phyloP scores from a whole-genome alignment of 2,113 vertebrate genomes.

The Xenopus borealis region DNA sequence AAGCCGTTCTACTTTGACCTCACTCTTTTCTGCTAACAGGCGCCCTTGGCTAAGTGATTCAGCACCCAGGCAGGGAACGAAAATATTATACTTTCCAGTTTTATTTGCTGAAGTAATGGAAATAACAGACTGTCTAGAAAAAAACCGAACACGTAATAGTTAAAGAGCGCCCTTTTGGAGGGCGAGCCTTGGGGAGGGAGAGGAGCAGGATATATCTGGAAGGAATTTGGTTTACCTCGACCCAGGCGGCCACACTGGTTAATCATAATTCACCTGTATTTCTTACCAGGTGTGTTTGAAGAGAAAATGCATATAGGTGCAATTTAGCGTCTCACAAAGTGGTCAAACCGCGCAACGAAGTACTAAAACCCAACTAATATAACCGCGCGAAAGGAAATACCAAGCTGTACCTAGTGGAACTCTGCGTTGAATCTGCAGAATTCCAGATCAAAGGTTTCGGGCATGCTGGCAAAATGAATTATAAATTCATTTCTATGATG shows the following conservation, averaged over 20 bases:
- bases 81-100: not conserved
- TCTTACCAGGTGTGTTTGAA: not conserved
- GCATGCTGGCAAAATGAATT: too few relatives aligned
- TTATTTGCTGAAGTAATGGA: not conserved
- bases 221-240: constrained; percentile 17
- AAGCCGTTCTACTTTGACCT: constrained; percentile 23
- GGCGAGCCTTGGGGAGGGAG: not conserved
- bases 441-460: too few relatives aligned
- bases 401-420: too few relatives aligned
- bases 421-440: too few relatives aligned
- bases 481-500: not conserved
- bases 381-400: too few relatives aligned
- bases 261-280: constrained; percentile 15
- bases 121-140: not conserved
- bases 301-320: too few relatives aligned
- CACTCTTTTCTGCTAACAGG: constrained; percentile 35
- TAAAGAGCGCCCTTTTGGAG: constrained; percentile 15
- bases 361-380: too few relatives aligned
- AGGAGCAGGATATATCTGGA: constrained; percentile 27
- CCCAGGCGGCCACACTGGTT: not conserved
- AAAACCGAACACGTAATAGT: not conserved
- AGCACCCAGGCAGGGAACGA: constrained; percentile 9
- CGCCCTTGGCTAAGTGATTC: constrained; percentile 29
- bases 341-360: too few relatives aligned
- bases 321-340: too few relatives aligned